These are phyloP conservation scores for Cariama cristata DNA, from an alignment of 2,113 vertebrate genomes.

Conservation along the genomic window DNA sequence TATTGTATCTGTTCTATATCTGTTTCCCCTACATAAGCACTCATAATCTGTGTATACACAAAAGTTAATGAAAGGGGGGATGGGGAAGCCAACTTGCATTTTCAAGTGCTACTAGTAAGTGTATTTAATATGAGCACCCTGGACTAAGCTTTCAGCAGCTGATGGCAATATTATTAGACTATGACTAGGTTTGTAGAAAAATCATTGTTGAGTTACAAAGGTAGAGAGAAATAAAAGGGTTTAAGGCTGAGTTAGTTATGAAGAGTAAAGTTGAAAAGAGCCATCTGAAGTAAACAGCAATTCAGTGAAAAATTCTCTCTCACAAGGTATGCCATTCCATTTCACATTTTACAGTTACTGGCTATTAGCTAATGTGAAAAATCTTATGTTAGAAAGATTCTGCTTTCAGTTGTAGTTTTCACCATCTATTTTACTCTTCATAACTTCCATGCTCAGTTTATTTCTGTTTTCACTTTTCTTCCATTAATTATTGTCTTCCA, in stretches of 20 bases:
- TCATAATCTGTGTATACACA: background rate
- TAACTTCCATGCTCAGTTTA: background rate
- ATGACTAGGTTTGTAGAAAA: background rate
- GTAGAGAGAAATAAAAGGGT: background rate
- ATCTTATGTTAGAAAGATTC: background rate
- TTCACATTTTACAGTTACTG: background rate
- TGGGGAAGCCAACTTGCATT: background rate
- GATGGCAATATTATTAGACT: background rate
- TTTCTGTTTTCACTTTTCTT: background rate
- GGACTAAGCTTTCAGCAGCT: background rate
- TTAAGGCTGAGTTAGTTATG: background rate
- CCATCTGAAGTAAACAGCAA: background rate
- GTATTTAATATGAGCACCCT: background rate
- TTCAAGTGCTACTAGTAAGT: background rate
- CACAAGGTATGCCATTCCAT: background rate
- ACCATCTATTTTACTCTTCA: background rate
- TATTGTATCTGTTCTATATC: background rate
- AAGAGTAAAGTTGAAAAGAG: background rate
- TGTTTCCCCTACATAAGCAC: background rate
- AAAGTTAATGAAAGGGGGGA: background rate
- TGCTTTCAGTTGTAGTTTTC: background rate
- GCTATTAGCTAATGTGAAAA: background rate
- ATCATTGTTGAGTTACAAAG: background rate
- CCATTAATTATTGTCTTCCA: background rate
- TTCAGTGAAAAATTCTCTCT: background rate